Conservation (phyloP, 2,797 vertebrate species). For the Dendrocincla fuliginosa region DNA sequence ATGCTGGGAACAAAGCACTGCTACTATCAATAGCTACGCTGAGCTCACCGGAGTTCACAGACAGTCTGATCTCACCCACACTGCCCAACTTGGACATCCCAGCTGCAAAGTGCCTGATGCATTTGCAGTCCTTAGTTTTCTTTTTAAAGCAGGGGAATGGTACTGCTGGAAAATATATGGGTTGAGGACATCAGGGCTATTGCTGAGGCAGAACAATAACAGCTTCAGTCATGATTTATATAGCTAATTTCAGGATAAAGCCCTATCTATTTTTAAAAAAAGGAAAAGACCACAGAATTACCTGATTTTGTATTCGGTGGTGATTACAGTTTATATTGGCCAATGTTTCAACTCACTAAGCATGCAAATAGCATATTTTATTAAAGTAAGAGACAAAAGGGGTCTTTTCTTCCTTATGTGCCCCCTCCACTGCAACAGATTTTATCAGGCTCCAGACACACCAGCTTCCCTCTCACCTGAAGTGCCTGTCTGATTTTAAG, state of each 20-base stretch:
- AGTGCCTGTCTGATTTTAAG: conserved; percentile 4
- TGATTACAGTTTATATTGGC: conserved; percentile 38
- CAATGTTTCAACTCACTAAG: conserved; percentile 56
- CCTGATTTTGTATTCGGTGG: conserved; percentile 15
- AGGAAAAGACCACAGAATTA: conserved; percentile 34
- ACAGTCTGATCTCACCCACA: conserved; percentile 38
- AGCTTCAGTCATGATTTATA: conserved; percentile 55
- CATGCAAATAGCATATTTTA: conserved; percentile 55
- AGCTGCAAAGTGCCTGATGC: not conserved
- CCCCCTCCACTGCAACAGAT: not conserved
- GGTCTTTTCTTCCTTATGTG: conserved; percentile 13
- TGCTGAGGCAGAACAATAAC: conserved; percentile 28
- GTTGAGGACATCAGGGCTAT: conserved; percentile 2
- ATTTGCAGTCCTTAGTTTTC: not conserved
- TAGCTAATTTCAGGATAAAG: conserved; percentile 47
- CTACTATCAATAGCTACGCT: not conserved
- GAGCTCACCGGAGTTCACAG: not conserved
- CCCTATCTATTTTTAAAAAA: conserved; percentile 33
- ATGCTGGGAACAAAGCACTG: conserved; percentile 22
- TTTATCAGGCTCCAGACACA: not conserved
- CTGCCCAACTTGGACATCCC: not conserved
- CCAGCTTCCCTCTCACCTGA: conserved; percentile 1
- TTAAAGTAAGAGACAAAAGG: conserved; percentile 31
- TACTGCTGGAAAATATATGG: conserved; percentile 15
- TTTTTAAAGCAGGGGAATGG: not conserved